Evolutionary conservation across 2,797 vertebrate genomes (phyloP), one percentile per base, ranked within the genome.

Genomic region (Brachyrhaphis roseni): DNA sequence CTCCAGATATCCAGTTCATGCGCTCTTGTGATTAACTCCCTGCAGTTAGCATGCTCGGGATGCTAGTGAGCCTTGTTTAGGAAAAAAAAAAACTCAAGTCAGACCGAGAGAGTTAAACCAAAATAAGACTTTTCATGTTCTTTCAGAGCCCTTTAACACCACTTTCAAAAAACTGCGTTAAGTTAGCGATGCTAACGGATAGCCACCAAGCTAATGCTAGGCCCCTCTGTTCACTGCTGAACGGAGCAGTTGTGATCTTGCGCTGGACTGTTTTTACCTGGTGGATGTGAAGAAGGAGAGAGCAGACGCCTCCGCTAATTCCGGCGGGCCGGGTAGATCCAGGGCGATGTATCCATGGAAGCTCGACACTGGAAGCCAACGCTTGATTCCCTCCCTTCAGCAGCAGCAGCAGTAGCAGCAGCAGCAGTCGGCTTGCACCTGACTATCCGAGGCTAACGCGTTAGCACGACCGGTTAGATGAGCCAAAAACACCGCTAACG

Each of bases 391-490:
- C 90, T 90, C 84, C 81, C 8, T 53, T 10, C 20, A 23, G 18
- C 47, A 51, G 49, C 82, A 88, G 84, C 80, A 80, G 68, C 26
- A 77, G 78, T 8, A 43, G 41, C 41, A 43, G 10, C 53, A 73
- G 78, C 26, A 55, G 64, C 88, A 78, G 88, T 71, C 68, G 23
- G 68, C 84, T 80, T 81, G 87, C 74, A 75, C 80, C 86, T 80
- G 80, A 84, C 81, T 78, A 82, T 59, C 82, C 80, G 85, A 18
- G 20, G 93, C 90, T 93, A 93, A 80, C 89, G 47, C 76, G 82
- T 86, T 93, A 93, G 92, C 93, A 75, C 15, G 39, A 72, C 28
- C 66, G 26, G 94, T 92, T 94, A 94, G 34, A 43, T 78, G 78
- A 76, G 78, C 80, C 87, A 74, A 74, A 88, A 89, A 86, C 90